phyloP scores from a whole-genome alignment of 2,888 invertebrate species.

The Vanessa cardui region DNA sequence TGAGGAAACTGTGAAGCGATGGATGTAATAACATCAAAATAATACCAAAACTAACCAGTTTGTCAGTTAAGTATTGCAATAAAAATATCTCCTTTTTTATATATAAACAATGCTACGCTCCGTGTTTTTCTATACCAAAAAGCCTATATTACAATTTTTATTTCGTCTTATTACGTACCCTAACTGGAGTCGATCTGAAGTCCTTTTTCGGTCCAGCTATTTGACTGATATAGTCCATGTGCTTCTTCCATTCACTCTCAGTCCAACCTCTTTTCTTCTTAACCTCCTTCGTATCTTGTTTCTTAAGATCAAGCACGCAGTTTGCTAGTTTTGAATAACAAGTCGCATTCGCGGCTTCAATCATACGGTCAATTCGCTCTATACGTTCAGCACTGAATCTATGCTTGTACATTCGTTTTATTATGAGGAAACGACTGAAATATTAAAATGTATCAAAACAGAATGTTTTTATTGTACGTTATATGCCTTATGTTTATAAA shows the following conservation, averaged over 20 bases:
- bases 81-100: too few relatives aligned
- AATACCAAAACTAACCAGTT: too few relatives aligned
- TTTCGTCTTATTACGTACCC: conserved; percentile 45
- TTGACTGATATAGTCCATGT: conserved; percentile 71
- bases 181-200: conserved; percentile 50
- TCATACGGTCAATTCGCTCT: conserved; percentile 64
- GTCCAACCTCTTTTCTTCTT: conserved; percentile 69
- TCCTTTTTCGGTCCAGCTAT: conserved; percentile 62
- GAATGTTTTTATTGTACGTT: neutral
- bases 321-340: conserved; percentile 70
- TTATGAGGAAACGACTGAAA: conserved; percentile 59
- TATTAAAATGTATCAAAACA: neutral
- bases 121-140: too few relatives aligned
- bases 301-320: conserved; percentile 65
- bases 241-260: conserved; percentile 74
- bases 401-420: conserved; percentile 61
- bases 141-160: neutral
- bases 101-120: too few relatives aligned
- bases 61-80: too few relatives aligned
- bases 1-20: too few relatives aligned
- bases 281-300: conserved; percentile 57
- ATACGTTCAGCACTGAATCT: conserved; percentile 60
- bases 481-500: too few relatives aligned
- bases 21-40: too few relatives aligned
- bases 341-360: conserved; percentile 66